phyloP scores from a whole-genome alignment of 2,113 vertebrate species.

The Meles meles region DNA sequence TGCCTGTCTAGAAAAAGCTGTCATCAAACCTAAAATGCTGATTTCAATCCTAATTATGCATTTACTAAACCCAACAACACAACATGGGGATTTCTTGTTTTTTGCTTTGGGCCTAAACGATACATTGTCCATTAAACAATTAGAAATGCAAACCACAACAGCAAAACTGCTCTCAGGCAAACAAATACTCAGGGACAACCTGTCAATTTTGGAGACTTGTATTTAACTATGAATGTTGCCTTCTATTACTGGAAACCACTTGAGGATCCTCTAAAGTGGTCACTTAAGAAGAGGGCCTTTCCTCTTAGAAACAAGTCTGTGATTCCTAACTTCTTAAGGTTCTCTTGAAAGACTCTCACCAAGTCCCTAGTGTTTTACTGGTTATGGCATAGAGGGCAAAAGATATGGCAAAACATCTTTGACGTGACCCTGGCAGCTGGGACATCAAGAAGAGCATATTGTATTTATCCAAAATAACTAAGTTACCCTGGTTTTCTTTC shows the following conservation, averaged over 20 bases:
- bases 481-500: background rate
- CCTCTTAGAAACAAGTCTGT: conserved; percentile 43
- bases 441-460: background rate
- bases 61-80: background rate
- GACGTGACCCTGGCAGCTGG: background rate
- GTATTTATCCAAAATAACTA: background rate
- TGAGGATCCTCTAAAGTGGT: conserved; percentile 71
- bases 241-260: conserved; percentile 69
- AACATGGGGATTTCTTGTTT: background rate
- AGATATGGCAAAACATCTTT: background rate
- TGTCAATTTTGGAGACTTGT: conserved; percentile 9
- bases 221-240: conserved; percentile 51
- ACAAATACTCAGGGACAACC: conserved; percentile 38
- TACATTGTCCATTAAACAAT: conserved; percentile 55
- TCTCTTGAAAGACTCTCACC: background rate
- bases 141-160: conserved; percentile 30
- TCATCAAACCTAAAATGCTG: background rate
- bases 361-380: background rate
- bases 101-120: background rate
- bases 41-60: conserved; percentile 47
- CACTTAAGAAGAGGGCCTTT: conserved; percentile 68
- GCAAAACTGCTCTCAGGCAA: conserved; percentile 32
- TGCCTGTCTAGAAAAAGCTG: conserved; percentile 21
- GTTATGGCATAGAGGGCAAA: background rate
- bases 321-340: conserved; percentile 3